These are phyloP conservation scores for Dryobates pubescens DNA, from an alignment of 2,797 vertebrate species.

Conservation along the genomic window DNA sequence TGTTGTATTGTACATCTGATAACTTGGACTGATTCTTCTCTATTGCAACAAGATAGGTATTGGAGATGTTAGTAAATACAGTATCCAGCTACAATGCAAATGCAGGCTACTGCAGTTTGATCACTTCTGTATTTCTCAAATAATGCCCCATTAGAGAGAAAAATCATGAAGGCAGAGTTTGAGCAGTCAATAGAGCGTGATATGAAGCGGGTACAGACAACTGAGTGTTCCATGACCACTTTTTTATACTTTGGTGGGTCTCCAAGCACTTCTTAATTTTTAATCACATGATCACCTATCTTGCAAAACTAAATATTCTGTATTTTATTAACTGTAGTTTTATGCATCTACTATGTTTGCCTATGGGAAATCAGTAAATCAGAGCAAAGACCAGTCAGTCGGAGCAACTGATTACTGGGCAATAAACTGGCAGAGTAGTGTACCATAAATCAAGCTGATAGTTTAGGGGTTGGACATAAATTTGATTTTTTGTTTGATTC, in stretches of 20 bases:
- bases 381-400: neutral
- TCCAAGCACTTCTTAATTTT: constrained; percentile 49
- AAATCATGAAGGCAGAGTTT: neutral
- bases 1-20: neutral
- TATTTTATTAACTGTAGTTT: constrained; percentile 53
- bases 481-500: constrained; percentile 12
- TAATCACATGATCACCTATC: constrained; percentile 50
- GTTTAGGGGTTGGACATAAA: neutral
- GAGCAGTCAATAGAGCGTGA: neutral
- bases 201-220: neutral
- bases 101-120: neutral
- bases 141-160: constrained; percentile 29
- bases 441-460: constrained; percentile 24
- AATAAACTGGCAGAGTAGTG: constrained; percentile 33
- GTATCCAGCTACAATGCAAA: neutral
- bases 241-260: constrained; percentile 51
- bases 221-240: constrained; percentile 44
- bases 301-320: constrained; percentile 62
- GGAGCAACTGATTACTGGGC: constrained; percentile 14
- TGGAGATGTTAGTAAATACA: neutral
- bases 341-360: constrained; percentile 19
- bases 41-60: neutral
- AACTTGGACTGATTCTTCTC: neutral
- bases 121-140: constrained; percentile 24
- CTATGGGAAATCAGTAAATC: constrained; percentile 43